A percentile compares a stretch with the other conserved stretches of the same genome.
These are phyloP conservation scores for Hucho hucho DNA, from an alignment of 2,113 vertebrate species.

Conservation along the genomic window DNA sequence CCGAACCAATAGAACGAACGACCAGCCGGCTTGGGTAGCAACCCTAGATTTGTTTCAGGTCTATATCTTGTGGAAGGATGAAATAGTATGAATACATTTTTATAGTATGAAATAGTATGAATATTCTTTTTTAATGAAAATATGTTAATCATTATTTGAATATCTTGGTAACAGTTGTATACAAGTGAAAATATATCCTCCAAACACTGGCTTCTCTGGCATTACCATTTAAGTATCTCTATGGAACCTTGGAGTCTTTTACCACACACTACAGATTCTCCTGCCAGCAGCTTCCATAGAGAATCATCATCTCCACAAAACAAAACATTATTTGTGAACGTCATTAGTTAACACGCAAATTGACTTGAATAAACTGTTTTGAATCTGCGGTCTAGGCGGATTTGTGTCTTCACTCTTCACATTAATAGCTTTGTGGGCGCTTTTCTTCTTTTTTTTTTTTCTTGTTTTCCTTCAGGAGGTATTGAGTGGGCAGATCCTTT, in stretches of 20 bases:
- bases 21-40: too few relatives aligned
- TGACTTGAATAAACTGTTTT: conserved; percentile 55
- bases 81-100: too few relatives aligned
- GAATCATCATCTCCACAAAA: conserved; percentile 40
- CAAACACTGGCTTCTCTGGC: too few relatives aligned
- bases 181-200: too few relatives aligned
- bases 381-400: conserved; percentile 48
- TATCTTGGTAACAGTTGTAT: too few relatives aligned
- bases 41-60: too few relatives aligned
- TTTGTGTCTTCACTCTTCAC: conserved; percentile 44
- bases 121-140: too few relatives aligned
- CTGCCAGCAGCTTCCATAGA: conserved; percentile 39
- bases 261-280: conserved; percentile 28
- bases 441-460: conserved; percentile 8
- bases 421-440: conserved; percentile 53
- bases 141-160: too few relatives aligned
- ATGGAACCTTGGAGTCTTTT: conserved; percentile 42
- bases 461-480: conserved; percentile 51
- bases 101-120: too few relatives aligned
- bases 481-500: conserved; percentile 68
- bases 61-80: too few relatives aligned
- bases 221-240: conserved; percentile 3
- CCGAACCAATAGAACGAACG: too few relatives aligned
- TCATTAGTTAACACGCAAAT: conserved; percentile 58
- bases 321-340: conserved; percentile 36